Evolutionary conservation across 2,113 vertebrate species (phyloP), one percentile per base, ranked within the genome.

Genomic region (Synodontis membranacea): DNA sequence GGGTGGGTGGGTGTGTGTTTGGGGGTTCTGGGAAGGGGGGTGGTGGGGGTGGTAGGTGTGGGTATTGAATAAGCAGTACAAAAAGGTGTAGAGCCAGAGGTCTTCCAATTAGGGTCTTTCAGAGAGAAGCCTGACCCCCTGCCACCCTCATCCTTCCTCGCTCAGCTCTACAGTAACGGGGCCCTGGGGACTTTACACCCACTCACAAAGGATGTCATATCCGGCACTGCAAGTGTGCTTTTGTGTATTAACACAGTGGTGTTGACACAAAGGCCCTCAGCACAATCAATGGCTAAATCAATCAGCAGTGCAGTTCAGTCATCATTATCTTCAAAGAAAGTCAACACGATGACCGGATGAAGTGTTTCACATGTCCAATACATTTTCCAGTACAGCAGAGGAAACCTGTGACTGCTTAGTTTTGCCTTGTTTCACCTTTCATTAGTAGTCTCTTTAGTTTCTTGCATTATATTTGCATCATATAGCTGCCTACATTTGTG

Each of bases 161-260:
- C 90, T 93, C 92, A 93, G 93, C 84, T 93, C 92, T 91, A 90
- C 90, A 89, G 93, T 95, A 94, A 94, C 94, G 91, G 94, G 93
- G 87, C 93, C 92, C 93, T 76, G 83, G 93, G 91, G 93, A 94
- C 90, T 80, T 23, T 78, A 86, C 82, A 86, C 90, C 90, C 90
- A 88, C 88, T 88, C 89, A 90, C 89, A 84, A 79, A 42, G 74
- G 31, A 85, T 87, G 70, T 74, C 78, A 80, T 70, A 74, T 88
- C 68, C 82, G 58, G 78, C 70, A 62, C 80, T 81, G 82, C 50
- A 80, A 83, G 72, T 79, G 83, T 91, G 88, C 68, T 52, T 76
- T 84, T 89, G 82, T 88, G 70, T 72, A 46, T 50, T 50, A 64
- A 52, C 68, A 21, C 84, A 72, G 70, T 81, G 81, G 70, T n/a